Conservation (phyloP, 2,888 invertebrate genomes). For the Diaperis boleti region DNA sequence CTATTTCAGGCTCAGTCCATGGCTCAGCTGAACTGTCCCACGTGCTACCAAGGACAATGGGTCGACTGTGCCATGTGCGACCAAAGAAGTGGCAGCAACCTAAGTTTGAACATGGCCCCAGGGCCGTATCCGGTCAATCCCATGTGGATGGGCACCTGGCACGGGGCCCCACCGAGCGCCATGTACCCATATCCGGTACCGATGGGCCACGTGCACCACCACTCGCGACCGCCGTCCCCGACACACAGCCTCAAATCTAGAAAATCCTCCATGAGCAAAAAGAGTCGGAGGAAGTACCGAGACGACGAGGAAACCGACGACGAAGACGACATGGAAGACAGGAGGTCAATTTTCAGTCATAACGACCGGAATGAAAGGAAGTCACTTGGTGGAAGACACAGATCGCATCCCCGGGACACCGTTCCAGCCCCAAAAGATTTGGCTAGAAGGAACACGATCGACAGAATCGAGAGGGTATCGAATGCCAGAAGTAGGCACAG, state of each 20-base stretch:
- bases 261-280: constrained; percentile 74
- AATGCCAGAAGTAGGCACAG: constrained; percentile 53
- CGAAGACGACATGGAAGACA: constrained; percentile 65
- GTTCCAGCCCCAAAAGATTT: constrained; percentile 60
- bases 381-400: constrained; percentile 51
- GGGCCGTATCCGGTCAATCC: constrained; percentile 62
- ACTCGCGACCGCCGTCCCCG: constrained; percentile 76
- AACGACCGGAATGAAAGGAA: constrained; percentile 56
- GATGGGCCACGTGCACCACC: constrained; percentile 68
- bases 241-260: constrained; percentile 78
- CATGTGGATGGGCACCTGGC: constrained; percentile 67
- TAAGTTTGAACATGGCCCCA: constrained; percentile 67
- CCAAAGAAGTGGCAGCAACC: constrained; percentile 68
- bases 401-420: constrained; percentile 54
- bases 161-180: constrained; percentile 61
- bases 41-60: constrained; percentile 66
- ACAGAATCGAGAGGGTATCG: constrained; percentile 55
- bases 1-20: constrained; percentile 76
- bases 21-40: constrained; percentile 75
- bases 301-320: constrained; percentile 68
- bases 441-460: constrained; percentile 51
- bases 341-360: constrained; percentile 62
- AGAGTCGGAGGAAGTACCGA: constrained; percentile 66
- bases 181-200: constrained; percentile 60
- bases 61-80: constrained; percentile 61